Evolutionary conservation across 64 coral and sea anemone species (phyloP), one percentile per base, ranked within the genome.

Genomic region (Dendrophyllia cribrosa): DNA sequence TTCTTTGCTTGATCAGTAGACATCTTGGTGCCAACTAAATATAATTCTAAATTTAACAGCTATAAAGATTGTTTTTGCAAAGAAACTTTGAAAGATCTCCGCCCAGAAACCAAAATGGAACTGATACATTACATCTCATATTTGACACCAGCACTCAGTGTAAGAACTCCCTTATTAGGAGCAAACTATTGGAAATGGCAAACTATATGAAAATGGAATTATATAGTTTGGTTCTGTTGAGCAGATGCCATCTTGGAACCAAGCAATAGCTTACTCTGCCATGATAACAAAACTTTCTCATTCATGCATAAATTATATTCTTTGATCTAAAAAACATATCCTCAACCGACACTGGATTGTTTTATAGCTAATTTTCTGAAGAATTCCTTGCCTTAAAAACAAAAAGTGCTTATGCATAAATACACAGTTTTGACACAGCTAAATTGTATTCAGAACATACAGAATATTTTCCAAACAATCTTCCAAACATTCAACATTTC

Each of bases 271-370:
- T 83, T 21, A 5, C 34, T 5, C 58, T 63, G 43, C 7, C 6
- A 64, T 3, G 78, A 60, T 63, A 63, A 47, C 3, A 67, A 66
- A 65, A 67, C 0, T 34, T 34, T 48, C 43, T 66, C 60, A 67
- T 66, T 49, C 62, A 83, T 83, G 45, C 72, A 75, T 75, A 66
- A 83, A 83, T 83, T 48, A 83, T 83, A 45, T 22, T 21, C 19
- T 61, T 16, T 7, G 43, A 13, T 66, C 80, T 82, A 66, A 83
- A 83, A 83, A 34, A 34, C n/a, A 83, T 67, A 83, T 48, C 11
- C 25, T 4, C 61, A 7, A 80, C 24, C 4, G 10, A 16, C 7
- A 80, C 24, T 60, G 9, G 25, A 9, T 78, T 51, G 53, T 56
- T 56, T 56, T 56, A 56, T 12, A 56, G 53, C 12, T 56, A 56